Conservation (phyloP, 2,888 invertebrate species). For the Temnothorax unifasciatus region DNA sequence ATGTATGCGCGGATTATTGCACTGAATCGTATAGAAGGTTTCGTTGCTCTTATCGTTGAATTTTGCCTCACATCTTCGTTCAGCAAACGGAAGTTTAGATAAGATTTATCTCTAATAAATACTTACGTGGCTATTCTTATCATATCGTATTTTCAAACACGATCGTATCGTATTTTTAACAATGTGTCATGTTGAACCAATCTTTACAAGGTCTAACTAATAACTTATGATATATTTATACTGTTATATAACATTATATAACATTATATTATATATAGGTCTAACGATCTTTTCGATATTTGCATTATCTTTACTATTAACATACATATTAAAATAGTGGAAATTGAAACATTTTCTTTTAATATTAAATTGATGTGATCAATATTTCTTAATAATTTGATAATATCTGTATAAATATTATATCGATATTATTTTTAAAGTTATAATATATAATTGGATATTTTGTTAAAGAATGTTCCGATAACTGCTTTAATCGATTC, state of each 20-base stretch:
- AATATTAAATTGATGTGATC: background rate
- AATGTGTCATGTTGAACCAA: background rate
- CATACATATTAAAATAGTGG: background rate
- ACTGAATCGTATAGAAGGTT: conserved; percentile 35
- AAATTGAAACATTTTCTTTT: background rate
- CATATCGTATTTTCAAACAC: background rate
- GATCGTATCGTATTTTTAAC: no score
- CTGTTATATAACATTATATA: background rate
- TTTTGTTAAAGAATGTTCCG: background rate
- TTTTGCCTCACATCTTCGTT: conserved; percentile 51
- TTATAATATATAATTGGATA: background rate
- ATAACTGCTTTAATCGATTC: background rate
- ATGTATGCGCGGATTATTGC: conserved; percentile 49
- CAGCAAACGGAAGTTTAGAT: background rate
- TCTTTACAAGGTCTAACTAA: background rate
- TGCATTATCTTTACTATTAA: background rate
- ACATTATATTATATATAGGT: background rate
- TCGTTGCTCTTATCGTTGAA: background rate
- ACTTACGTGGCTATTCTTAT: background rate
- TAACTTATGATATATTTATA: background rate
- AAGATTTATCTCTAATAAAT: background rate
- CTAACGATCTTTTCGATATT: background rate
- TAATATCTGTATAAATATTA: background rate
- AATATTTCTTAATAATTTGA: background rate
- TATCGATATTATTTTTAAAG: background rate